phyloP scores from a whole-genome alignment of 2,888 invertebrate species.

The Ophion ellenae region DNA sequence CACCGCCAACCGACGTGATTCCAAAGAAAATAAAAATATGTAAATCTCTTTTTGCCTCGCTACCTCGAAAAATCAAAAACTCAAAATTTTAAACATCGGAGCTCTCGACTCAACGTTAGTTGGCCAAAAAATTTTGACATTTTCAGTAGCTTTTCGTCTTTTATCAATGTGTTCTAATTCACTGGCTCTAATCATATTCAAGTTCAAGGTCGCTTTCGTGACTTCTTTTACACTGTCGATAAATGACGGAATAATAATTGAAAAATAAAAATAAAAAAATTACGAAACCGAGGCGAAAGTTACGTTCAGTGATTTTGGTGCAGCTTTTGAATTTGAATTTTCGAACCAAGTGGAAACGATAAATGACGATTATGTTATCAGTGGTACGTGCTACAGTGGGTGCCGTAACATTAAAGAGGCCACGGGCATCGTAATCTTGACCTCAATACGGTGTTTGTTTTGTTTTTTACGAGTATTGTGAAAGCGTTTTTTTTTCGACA shows the following conservation, averaged over 20 bases:
- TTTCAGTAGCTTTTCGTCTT: no score
- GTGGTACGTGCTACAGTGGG: not conserved
- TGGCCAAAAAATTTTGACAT: no score
- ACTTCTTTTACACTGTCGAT: no score
- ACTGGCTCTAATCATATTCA: no score
- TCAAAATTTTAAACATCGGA: no score
- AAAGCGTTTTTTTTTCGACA: no score
- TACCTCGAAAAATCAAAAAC: no score
- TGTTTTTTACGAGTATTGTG: not conserved
- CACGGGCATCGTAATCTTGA: constrained; percentile 19
- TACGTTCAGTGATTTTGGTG: not conserved
- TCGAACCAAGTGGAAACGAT: not conserved
- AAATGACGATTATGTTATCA: constrained; percentile 14
- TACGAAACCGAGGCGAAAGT: not conserved
- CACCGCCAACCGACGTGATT: not conserved
- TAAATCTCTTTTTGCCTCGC: no score
- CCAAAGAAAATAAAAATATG: not conserved
- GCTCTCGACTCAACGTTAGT: no score
- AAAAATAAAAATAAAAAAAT: not conserved
- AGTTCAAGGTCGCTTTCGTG: no score
- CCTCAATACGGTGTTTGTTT: constrained; percentile 21
- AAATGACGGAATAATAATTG: no score
- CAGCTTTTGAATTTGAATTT: not conserved
- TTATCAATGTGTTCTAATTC: no score
- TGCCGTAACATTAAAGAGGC: not conserved